Percentiles rank a stretch among this genome's conserved stretches.
phyloP scores from a whole-genome alignment of 2,888 invertebrate species.

The Thymelicus acteon region DNA sequence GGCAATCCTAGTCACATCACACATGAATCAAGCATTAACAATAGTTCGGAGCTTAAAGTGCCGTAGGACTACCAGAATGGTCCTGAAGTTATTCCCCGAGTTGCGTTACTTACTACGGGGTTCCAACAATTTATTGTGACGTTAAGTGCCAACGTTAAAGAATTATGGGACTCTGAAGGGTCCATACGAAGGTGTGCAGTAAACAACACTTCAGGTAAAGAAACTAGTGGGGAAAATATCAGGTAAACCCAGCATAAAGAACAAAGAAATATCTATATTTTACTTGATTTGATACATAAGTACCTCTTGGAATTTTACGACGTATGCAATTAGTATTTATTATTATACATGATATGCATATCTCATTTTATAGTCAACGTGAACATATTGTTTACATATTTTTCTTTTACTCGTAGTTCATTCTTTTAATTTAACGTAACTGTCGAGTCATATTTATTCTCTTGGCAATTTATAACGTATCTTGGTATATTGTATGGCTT shows the following conservation, averaged over 20 bases:
- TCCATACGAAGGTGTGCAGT: slow-evolving; percentile 6
- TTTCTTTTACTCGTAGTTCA: not conserved
- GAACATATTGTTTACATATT: not conserved
- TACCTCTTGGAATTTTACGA: not conserved
- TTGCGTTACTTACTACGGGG: slow-evolving; percentile 14
- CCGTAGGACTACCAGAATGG: not conserved
- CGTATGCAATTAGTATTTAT: not conserved
- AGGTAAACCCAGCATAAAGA: not conserved
- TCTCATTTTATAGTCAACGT: not conserved
- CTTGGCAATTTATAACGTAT: not conserved
- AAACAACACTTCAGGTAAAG: slow-evolving; percentile 11
- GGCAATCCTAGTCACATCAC: too few relatives aligned
- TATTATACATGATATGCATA: not conserved
- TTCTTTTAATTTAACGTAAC: not conserved
- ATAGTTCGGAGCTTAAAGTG: not conserved
- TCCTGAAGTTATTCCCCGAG: not conserved
- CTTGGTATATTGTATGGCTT: too few relatives aligned
- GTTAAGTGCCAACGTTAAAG: slow-evolving; percentile 9
- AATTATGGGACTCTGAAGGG: slow-evolving; percentile 13
- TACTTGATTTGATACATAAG: not conserved
- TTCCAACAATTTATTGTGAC: slow-evolving; percentile 10
- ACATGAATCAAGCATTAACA: too few relatives aligned
- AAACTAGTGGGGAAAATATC: not conserved
- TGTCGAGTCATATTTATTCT: not conserved
- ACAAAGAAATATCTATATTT: not conserved